Conservation (phyloP, 2,113 vertebrate genomes). For the Callipepla californica region DNA sequence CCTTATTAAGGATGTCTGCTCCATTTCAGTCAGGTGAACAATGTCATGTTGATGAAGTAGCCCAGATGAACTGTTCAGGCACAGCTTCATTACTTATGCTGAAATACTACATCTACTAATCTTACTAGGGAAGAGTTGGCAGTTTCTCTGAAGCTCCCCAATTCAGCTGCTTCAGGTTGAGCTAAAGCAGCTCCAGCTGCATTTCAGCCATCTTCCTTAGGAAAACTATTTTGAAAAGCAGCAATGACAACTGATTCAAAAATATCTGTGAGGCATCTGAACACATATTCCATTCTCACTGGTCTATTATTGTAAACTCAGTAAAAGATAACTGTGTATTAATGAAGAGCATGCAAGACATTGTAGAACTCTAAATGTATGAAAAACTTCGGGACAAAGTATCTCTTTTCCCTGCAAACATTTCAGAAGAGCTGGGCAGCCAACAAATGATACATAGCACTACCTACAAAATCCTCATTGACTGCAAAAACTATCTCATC, state of each 20-base stretch:
- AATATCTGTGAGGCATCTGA: neutral
- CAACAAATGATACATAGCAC: rapidly evolving
- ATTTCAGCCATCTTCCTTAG: neutral
- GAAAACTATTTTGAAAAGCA: neutral
- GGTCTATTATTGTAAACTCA: neutral
- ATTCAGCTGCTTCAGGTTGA: neutral
- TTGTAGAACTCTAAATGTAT: neutral
- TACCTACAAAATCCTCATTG: neutral
- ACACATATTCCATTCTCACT: neutral
- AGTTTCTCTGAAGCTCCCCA: neutral
- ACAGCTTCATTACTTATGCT: neutral
- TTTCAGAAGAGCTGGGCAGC: neutral
- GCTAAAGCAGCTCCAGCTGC: neutral
- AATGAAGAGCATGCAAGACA: neutral
- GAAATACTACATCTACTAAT: neutral
- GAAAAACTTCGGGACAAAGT: neutral
- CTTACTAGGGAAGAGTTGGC: neutral
- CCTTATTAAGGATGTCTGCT: conserved; percentile 36
- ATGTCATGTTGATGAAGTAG: conserved; percentile 24
- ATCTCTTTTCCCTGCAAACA: neutral
- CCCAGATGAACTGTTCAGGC: neutral
- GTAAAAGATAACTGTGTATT: neutral
- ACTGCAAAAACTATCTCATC: neutral
- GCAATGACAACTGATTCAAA: neutral
- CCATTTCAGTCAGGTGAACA: conserved; percentile 33